Evolutionary conservation across 1,140 invertebrate genomes (phyloP).

Genomic region (Sitophilus oryzae): DNA sequence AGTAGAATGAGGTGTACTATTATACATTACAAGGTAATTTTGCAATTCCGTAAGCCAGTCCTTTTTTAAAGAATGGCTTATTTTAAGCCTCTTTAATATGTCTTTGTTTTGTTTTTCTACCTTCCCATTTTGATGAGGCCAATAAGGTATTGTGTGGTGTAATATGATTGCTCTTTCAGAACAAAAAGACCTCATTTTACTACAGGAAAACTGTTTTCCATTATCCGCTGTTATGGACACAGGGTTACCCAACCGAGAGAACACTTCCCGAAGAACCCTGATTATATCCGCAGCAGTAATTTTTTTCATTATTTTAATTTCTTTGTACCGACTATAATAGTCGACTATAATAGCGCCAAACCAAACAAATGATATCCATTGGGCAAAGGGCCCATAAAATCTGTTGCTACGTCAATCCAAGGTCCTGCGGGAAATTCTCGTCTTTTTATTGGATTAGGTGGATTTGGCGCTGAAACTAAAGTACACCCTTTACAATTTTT

Average conservation of each 20-base stretch:
- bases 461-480: constrained; percentile 29
- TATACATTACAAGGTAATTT: too few species aligned
- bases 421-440: too few species aligned
- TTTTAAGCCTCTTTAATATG: too few species aligned
- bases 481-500: constrained; percentile 46
- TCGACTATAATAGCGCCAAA: constrained; percentile 16
- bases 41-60: not conserved
- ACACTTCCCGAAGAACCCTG: too few species aligned
- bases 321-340: too few species aligned
- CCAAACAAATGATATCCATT: constrained; percentile 2
- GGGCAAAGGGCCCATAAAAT: too few species aligned
- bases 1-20: not conserved
- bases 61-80: not conserved
- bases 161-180: not conserved
- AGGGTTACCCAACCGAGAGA: not conserved
- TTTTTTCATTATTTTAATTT: too few species aligned
- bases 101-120: too few species aligned
- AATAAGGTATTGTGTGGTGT: too few species aligned
- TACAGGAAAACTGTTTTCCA: too few species aligned
- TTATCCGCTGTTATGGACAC: not conserved
- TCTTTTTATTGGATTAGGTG: too few species aligned
- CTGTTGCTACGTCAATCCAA: too few species aligned
- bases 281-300: constrained; percentile 11
- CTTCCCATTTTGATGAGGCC: not conserved
- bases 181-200: not conserved